A percentile compares a stretch with the other conserved stretches of the same genome.
Conservation (phyloP, 2,113 vertebrate species). For the Thymallus thymallus region DNA sequence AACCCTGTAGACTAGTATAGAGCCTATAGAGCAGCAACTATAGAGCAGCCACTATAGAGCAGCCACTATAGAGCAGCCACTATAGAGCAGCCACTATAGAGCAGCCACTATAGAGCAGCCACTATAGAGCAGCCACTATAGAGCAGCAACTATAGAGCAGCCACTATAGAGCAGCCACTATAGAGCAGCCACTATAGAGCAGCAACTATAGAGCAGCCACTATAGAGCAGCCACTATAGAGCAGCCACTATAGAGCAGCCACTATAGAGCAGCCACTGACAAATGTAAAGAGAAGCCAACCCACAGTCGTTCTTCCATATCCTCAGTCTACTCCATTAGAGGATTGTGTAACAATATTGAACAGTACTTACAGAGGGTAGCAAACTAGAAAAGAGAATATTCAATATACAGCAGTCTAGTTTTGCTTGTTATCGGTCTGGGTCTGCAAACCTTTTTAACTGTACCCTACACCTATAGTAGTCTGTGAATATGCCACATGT, state of each 20-base stretch:
- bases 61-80: too few species aligned
- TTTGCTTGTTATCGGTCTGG: background rate
- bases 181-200: too few species aligned
- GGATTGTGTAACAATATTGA: background rate
- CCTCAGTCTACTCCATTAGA: background rate
- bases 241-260: too few species aligned
- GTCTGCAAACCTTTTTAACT: background rate
- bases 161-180: too few species aligned
- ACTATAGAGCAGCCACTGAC: background rate
- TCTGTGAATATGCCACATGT: background rate
- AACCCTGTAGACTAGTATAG: background rate
- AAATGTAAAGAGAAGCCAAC: background rate
- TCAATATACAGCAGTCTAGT: background rate
- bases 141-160: too few species aligned
- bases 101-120: too few species aligned
- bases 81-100: too few species aligned
- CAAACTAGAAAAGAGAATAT: background rate
- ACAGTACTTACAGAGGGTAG: background rate
- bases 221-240: background rate
- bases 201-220: too few species aligned
- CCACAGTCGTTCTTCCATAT: background rate
- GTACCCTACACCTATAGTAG: background rate
- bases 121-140: too few species aligned
- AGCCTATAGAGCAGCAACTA: too few species aligned
- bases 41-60: too few species aligned